Conservation (phyloP, 2,113 vertebrate genomes). For the Callipepla squamata region DNA sequence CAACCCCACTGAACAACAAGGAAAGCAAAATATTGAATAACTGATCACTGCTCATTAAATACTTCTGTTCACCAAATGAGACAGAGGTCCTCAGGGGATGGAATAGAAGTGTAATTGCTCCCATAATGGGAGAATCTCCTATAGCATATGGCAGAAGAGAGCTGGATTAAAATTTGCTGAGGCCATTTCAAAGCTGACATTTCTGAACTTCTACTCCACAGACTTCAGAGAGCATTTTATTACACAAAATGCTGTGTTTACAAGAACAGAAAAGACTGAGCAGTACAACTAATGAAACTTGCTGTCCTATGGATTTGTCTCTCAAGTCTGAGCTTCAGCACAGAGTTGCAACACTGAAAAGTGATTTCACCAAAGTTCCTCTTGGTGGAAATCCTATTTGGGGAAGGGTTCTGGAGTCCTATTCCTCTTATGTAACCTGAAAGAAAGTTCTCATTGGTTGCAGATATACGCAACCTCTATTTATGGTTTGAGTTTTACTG, state of each 20-base stretch:
- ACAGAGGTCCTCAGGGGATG: background rate
- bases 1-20: background rate
- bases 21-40: constrained; percentile 57
- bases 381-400: background rate
- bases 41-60: constrained; percentile 59
- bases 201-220: background rate
- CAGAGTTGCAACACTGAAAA: background rate
- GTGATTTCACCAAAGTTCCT: background rate
- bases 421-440: background rate
- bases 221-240: background rate
- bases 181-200: background rate
- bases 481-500: background rate
- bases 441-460: background rate
- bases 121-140: background rate
- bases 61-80: constrained; percentile 45
- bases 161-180: background rate
- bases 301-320: background rate
- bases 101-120: constrained; percentile 3
- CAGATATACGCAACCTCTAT: background rate
- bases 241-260: background rate
- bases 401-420: background rate
- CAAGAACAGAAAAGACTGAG: background rate
- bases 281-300: background rate
- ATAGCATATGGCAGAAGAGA: background rate
- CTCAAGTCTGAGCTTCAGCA: background rate